Conservation (phyloP, 2,888 invertebrate genomes). For the Dione juno region DNA sequence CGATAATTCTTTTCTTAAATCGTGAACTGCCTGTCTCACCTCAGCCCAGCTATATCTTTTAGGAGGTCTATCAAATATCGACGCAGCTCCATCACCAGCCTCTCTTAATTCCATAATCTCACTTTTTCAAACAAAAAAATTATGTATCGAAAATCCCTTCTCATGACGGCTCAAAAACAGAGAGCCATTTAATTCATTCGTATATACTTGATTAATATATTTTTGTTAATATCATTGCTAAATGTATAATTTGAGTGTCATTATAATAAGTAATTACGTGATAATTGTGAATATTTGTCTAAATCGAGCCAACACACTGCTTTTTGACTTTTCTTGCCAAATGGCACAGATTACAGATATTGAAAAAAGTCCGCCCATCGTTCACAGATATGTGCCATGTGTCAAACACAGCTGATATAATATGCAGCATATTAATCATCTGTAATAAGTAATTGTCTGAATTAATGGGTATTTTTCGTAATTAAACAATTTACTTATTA, state of each 20-base stretch:
- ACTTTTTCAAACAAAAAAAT: slow-evolving; percentile 56
- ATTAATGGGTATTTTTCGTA: background rate
- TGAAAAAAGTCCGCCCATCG: slow-evolving; percentile 42
- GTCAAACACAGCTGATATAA: slow-evolving; percentile 48
- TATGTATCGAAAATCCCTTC: slow-evolving; percentile 52
- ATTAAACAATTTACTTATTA: too few relatives aligned
- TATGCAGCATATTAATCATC: slow-evolving; percentile 8
- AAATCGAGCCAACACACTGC: slow-evolving; percentile 68
- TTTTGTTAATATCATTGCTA: slow-evolving; percentile 57
- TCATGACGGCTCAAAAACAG: slow-evolving; percentile 58
- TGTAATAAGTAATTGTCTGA: slow-evolving; percentile 16
- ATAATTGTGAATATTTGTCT: slow-evolving; percentile 55
- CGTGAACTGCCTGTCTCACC: slow-evolving; percentile 90
- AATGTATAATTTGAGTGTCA: slow-evolving; percentile 54
- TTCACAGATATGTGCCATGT: slow-evolving; percentile 35
- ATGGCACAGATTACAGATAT: slow-evolving; percentile 53
- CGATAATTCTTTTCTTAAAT: slow-evolving; percentile 90
- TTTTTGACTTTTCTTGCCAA: slow-evolving; percentile 67
- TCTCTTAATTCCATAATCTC: slow-evolving; percentile 77
- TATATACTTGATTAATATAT: slow-evolving; percentile 51
- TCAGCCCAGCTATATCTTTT: slow-evolving; percentile 89
- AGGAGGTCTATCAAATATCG: slow-evolving; percentile 65
- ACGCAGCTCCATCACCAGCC: slow-evolving; percentile 76
- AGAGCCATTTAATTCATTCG: slow-evolving; percentile 33
- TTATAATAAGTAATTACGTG: slow-evolving; percentile 56